Evolutionary conservation across 2,888 invertebrate genomes (phyloP).

Genomic region (Chrysopilus asiliformis): DNA sequence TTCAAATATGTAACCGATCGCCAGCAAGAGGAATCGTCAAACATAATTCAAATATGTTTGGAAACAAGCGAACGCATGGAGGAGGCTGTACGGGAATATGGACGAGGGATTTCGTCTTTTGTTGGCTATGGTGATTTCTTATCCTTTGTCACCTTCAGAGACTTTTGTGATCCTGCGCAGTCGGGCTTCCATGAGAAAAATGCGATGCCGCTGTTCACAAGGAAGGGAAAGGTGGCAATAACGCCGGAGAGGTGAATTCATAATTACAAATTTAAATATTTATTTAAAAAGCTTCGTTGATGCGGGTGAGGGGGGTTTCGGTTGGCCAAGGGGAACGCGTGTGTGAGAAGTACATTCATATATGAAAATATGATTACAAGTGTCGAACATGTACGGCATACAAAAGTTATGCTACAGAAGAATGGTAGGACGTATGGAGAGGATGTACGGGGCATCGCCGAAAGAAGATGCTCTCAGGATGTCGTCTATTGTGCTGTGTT

Average conservation of each 20-base stretch:
- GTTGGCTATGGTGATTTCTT: constrained; percentile 44
- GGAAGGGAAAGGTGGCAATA: constrained; percentile 57
- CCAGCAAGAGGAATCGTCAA: too few species aligned
- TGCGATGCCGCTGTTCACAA: constrained; percentile 64
- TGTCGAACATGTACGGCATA: too few species aligned
- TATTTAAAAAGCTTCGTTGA: background rate
- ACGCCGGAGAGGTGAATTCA: constrained; percentile 41
- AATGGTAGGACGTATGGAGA: too few species aligned
- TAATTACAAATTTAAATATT: background rate
- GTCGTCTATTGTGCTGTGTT: too few species aligned
- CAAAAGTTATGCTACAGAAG: too few species aligned
- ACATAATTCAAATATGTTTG: constrained; percentile 59
- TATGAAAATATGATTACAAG: too few species aligned
- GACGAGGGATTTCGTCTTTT: constrained; percentile 55
- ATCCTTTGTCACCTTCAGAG: constrained; percentile 37
- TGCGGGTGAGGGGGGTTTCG: too few species aligned
- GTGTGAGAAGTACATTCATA: too few species aligned
- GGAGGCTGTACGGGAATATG: constrained; percentile 48
- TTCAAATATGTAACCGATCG: constrained; percentile 48
- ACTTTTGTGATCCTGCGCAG: constrained; percentile 52
- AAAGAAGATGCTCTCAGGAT: too few species aligned
- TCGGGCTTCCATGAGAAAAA: constrained; percentile 57
- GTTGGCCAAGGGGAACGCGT: too few species aligned
- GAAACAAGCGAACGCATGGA: constrained; percentile 52
- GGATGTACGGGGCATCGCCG: too few species aligned